phyloP scores from a whole-genome alignment of 2,113 vertebrate species.

The Mesitornis unicolor region DNA sequence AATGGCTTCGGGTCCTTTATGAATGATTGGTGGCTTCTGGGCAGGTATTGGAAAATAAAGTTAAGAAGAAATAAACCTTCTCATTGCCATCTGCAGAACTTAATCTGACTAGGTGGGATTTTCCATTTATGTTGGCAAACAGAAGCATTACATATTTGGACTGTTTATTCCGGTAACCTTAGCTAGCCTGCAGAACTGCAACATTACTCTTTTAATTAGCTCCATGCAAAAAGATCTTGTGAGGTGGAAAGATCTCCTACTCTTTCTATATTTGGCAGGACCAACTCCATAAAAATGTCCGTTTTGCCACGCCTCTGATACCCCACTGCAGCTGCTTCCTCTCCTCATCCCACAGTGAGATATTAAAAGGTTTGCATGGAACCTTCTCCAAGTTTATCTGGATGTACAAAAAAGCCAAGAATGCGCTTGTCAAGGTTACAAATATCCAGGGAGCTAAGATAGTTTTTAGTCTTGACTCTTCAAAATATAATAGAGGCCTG shows the following conservation, averaged over 20 bases:
- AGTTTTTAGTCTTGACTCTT: constrained; percentile 30
- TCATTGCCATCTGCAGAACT: constrained; percentile 38
- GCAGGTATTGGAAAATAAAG: not conserved
- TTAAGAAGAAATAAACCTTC: constrained; percentile 25
- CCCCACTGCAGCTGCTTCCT: constrained; percentile 49
- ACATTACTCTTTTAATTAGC: constrained; percentile 48
- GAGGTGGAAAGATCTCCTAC: constrained; percentile 44
- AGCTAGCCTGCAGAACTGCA: constrained; percentile 42
- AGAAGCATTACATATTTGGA: not conserved
- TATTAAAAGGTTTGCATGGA: constrained; percentile 49
- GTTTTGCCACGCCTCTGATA: constrained; percentile 52
- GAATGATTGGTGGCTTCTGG: not conserved
- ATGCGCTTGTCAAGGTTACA: constrained; percentile 44
- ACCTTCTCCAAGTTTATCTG: constrained; percentile 46
- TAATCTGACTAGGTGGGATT: constrained; percentile 64
- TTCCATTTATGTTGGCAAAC: constrained; percentile 63
- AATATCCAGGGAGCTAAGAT: constrained; percentile 26
- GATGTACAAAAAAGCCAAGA: constrained; percentile 49
- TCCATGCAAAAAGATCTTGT: constrained; percentile 13
- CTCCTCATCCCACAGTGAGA: constrained; percentile 38
- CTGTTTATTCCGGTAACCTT: constrained; percentile 61
- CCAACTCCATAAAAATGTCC: constrained; percentile 49
- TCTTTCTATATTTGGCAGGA: constrained; percentile 53
- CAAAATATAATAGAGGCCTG: not conserved
- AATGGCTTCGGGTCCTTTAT: not conserved